phyloP scores from a whole-genome alignment of 2,113 vertebrate genomes.

The Zingel zingel region DNA sequence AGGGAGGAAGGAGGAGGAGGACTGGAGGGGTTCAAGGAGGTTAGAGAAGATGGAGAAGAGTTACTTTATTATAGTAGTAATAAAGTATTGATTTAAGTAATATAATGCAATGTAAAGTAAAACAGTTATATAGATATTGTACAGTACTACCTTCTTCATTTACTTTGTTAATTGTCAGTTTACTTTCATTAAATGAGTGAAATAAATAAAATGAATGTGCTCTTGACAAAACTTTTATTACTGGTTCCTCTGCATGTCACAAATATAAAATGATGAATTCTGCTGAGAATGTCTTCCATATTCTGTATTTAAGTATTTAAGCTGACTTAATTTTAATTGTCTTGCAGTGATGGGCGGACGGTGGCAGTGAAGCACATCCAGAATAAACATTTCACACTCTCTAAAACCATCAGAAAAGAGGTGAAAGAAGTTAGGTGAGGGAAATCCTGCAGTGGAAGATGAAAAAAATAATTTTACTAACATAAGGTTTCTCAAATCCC shows the following conservation, averaged over 20 bases:
- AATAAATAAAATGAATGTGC: background rate
- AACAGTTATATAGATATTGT: background rate
- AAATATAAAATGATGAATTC: background rate
- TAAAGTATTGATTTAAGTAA: background rate
- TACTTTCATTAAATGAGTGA: background rate
- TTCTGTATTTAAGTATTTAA: background rate
- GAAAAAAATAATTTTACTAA: background rate
- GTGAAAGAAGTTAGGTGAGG: slow-evolving; percentile 85
- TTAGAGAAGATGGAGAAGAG: no score
- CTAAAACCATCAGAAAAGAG: slow-evolving; percentile 84
- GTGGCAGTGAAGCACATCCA: slow-evolving; percentile 85
- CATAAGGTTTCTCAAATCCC: background rate
- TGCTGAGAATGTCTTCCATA: background rate
- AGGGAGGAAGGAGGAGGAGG: no score
- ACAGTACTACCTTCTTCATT: background rate
- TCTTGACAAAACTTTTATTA: background rate
- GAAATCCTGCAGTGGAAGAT: background rate
- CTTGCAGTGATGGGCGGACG: slow-evolving; percentile 79
- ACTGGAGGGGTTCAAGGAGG: no score
- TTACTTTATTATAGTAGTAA: no score
- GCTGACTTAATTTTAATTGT: background rate
- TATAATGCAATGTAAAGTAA: background rate
- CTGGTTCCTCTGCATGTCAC: background rate
- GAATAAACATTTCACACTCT: slow-evolving; percentile 83
- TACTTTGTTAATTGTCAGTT: background rate